Conservation (phyloP, 2,888 invertebrate genomes). For the Lepidocyrtoides sp. region DNA sequence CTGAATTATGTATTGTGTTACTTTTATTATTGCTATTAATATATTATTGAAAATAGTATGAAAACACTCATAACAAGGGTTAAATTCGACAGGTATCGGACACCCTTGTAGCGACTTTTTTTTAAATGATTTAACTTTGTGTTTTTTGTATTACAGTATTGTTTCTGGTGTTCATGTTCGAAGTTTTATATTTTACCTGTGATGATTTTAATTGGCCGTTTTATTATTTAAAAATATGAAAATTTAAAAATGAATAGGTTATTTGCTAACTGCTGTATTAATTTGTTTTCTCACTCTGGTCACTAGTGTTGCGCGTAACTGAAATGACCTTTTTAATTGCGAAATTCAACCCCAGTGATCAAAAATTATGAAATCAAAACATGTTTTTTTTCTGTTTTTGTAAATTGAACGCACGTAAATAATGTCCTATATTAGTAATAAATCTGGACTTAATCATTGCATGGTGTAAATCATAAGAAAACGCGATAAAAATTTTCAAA, state of each 20-base stretch:
- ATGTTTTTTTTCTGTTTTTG: slow-evolving; percentile 47
- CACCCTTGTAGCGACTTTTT: slow-evolving; percentile 63
- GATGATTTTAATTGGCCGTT: slow-evolving; percentile 61
- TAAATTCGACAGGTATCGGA: slow-evolving; percentile 78
- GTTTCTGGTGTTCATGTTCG: slow-evolving; percentile 77
- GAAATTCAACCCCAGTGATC: slow-evolving; percentile 70
- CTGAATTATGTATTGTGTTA: slow-evolving; percentile 48
- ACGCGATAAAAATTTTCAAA: slow-evolving; percentile 10
- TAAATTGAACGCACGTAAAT: not conserved
- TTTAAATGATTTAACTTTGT: slow-evolving; percentile 69
- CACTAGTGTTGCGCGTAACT: not conserved
- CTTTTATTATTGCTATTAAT: slow-evolving; percentile 55
- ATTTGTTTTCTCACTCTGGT: slow-evolving; percentile 14
- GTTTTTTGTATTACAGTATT: slow-evolving; percentile 78
- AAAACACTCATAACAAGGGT: slow-evolving; percentile 53
- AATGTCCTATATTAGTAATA: slow-evolving; percentile 16
- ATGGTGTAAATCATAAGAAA: slow-evolving; percentile 2
- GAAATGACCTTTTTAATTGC: slow-evolving; percentile 15
- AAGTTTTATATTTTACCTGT: slow-evolving; percentile 73
- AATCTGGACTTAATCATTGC: slow-evolving; percentile 49
- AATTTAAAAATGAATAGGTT: slow-evolving; percentile 29
- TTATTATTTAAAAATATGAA: slow-evolving; percentile 14
- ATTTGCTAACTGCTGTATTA: not conserved
- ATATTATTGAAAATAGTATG: slow-evolving; percentile 47
- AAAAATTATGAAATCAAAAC: slow-evolving; percentile 17